These are phyloP conservation scores for Chelon labrosus DNA, from an alignment of 2,797 vertebrate species.

Conservation along the genomic window DNA sequence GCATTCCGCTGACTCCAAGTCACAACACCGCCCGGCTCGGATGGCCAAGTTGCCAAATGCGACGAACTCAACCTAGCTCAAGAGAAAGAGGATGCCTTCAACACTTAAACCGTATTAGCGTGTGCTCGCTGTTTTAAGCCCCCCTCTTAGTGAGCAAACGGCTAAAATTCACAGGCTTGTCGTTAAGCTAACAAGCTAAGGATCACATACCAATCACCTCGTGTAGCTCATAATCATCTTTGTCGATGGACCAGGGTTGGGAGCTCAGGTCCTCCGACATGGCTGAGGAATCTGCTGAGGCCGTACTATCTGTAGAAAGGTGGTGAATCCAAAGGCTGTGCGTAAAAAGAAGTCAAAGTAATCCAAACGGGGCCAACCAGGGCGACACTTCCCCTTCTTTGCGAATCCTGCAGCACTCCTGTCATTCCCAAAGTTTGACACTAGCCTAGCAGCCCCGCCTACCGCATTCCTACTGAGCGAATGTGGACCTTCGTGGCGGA, in stretches of 20 bases:
- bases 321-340: constrained; percentile 65
- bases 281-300: constrained; percentile 80
- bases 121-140: not conserved
- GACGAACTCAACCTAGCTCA: constrained; percentile 28
- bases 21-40: constrained; percentile 68
- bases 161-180: constrained; percentile 22
- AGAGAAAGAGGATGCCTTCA: constrained; percentile 50
- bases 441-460: constrained; percentile 85
- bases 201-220: constrained; percentile 95
- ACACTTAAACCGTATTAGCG: constrained; percentile 1
- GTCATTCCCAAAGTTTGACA: constrained; percentile 95
- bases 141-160: not conserved
- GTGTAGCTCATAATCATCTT: constrained; percentile 98
- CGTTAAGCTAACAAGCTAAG: constrained; percentile 58
- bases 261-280: constrained; percentile 95
- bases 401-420: constrained; percentile 85
- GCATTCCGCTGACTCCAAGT: constrained; percentile 28
- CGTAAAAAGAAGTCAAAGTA: constrained; percentile 74
- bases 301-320: constrained; percentile 61
- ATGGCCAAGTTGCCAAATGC: constrained; percentile 25
- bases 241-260: constrained; percentile 98
- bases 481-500: constrained; percentile 70
- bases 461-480: constrained; percentile 81
- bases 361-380: constrained; percentile 77
- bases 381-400: constrained; percentile 81